Conservation (phyloP, 2,888 invertebrate genomes). For the Coenonympha arcania region DNA sequence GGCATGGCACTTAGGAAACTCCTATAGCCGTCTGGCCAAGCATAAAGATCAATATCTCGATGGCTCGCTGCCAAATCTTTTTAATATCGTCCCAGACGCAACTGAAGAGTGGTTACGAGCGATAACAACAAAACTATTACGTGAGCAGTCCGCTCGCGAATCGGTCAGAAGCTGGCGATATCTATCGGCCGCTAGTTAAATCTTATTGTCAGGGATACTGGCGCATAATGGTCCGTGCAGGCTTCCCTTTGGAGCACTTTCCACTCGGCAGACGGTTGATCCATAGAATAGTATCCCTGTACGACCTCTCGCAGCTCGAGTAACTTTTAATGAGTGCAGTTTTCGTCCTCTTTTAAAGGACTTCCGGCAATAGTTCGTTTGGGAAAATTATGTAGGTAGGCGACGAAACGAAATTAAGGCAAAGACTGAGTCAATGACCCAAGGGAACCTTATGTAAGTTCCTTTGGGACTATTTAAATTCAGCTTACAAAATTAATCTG, state of each 20-base stretch:
- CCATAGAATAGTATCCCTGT: constrained; percentile 48
- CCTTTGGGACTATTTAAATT: no score
- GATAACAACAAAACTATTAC: constrained; percentile 72
- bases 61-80: constrained; percentile 73
- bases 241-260: constrained; percentile 53
- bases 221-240: constrained; percentile 56
- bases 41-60: constrained; percentile 72
- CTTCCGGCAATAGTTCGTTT: constrained; percentile 41
- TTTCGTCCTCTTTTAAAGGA: constrained; percentile 54
- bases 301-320: constrained; percentile 48
- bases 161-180: constrained; percentile 42
- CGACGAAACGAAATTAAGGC: no score
- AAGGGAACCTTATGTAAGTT: no score
- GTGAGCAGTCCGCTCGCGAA: constrained; percentile 57
- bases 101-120: constrained; percentile 64
- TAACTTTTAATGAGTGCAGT: constrained; percentile 66
- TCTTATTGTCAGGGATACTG: constrained; percentile 65
- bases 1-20: constrained; percentile 63
- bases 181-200: constrained; percentile 54
- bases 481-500: no score
- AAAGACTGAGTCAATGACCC: no score
- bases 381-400: constrained; percentile 43
- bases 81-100: constrained; percentile 69
- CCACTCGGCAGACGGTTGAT: constrained; percentile 46
- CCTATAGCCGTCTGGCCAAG: constrained; percentile 67